A percentile compares a stretch with the other conserved stretches of the same genome.
Conservation (phyloP, 2,113 vertebrate species). For the Aepyceros melampus region DNA sequence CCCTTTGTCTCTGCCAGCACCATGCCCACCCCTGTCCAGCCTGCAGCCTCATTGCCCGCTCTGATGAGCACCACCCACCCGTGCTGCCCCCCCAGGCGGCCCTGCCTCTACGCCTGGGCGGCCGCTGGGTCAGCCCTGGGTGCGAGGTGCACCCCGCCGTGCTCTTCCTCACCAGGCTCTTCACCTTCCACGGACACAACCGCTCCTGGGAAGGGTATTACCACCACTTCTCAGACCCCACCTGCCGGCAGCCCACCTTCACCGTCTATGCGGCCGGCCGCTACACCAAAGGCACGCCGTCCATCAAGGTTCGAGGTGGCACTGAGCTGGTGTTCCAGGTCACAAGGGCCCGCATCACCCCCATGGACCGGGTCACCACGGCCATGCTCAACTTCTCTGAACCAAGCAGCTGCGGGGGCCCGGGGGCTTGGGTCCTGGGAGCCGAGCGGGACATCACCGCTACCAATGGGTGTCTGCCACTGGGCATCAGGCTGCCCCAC, state of each 20-base stretch:
- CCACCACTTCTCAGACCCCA: slow-evolving; percentile 88
- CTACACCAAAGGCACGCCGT: slow-evolving; percentile 84
- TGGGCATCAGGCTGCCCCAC: slow-evolving; percentile 92
- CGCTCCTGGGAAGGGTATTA: slow-evolving; percentile 90
- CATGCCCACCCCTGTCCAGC: slow-evolving; percentile 88
- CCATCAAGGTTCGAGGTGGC: slow-evolving; percentile 80
- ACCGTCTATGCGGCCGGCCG: slow-evolving; percentile 85
- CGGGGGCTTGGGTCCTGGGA: slow-evolving; percentile 82
- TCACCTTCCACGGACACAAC: slow-evolving; percentile 83
- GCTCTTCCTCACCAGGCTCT: slow-evolving; percentile 91
- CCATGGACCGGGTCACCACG: slow-evolving; percentile 80
- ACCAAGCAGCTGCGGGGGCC: slow-evolving; percentile 84
- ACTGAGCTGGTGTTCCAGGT: slow-evolving; percentile 89
- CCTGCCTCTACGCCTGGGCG: slow-evolving; percentile 78
- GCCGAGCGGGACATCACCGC: slow-evolving; percentile 87
- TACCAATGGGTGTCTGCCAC: slow-evolving; percentile 85
- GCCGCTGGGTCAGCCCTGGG: slow-evolving; percentile 87
- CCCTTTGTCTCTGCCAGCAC: slow-evolving; percentile 80
- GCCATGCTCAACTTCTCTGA: slow-evolving; percentile 84
- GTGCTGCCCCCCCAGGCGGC: slow-evolving; percentile 71
- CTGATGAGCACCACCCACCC: slow-evolving; percentile 86
- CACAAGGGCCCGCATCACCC: slow-evolving; percentile 82
- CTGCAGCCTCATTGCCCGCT: slow-evolving; percentile 85
- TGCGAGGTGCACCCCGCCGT: slow-evolving; percentile 89
- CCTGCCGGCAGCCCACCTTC: slow-evolving; percentile 88